Percentiles rank a stretch among this genome's conserved stretches.
Evolutionary conservation across 2,888 invertebrate genomes (phyloP).

Genomic region (Lepidochitona cinerea): DNA sequence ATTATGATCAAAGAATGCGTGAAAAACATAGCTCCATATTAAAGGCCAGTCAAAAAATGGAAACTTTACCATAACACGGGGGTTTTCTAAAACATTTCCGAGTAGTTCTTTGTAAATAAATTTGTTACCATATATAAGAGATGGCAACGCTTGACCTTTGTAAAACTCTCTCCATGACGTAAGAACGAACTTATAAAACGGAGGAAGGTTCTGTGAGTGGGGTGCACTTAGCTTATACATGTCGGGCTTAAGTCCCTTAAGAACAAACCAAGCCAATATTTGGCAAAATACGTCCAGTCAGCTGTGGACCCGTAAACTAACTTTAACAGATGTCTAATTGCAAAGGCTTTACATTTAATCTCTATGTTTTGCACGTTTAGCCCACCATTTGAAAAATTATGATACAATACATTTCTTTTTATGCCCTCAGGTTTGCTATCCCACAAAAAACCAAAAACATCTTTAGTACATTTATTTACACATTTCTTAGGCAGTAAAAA

Average conservation of each 20-base stretch:
- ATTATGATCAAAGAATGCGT: neutral
- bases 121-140: neutral
- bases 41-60: neutral
- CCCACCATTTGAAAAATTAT: neutral
- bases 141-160: neutral
- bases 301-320: neutral
- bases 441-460: constrained; percentile 1
- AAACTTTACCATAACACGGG: neutral
- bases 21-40: neutral
- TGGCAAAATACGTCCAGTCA: constrained; percentile 3
- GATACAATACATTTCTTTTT: neutral
- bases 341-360: neutral
- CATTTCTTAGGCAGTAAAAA: neutral
- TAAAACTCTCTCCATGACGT: neutral
- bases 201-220: neutral
- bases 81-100: neutral
- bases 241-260: neutral
- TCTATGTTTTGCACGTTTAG: neutral
- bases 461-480: neutral
- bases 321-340: neutral
- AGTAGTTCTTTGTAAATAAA: neutral
- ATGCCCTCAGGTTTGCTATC: neutral
- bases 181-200: neutral
- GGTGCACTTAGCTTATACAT: neutral
- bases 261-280: neutral